Conservation (phyloP, 1,140 invertebrate species). For the Zaprionus taronus region DNA sequence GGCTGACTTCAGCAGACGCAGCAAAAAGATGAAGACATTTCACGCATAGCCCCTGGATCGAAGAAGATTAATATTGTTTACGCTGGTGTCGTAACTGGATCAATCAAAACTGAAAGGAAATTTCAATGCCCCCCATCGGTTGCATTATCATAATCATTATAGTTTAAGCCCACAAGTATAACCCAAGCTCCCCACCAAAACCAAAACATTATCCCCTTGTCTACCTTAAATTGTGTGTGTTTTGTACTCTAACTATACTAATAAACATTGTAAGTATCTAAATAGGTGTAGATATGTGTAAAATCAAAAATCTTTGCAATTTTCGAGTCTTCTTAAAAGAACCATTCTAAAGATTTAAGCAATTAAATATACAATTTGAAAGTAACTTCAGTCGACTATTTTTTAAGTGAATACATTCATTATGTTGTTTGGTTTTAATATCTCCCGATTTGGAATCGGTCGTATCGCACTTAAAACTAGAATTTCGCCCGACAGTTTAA, state of each 20-base stretch:
- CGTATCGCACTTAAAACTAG: not conserved
- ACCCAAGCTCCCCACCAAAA: conserved; percentile 33
- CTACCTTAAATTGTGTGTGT: conserved; percentile 48
- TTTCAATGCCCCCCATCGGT: conserved; percentile 16
- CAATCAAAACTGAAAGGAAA: conserved; percentile 45
- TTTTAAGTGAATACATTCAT: not conserved
- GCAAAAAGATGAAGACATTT: conserved; percentile 83
- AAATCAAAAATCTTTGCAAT: not conserved
- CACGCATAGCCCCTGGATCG: conserved; percentile 58
- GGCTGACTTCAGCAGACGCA: conserved; percentile 76
- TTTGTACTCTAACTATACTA: conserved; percentile 29
- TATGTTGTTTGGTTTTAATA: conserved; percentile 1
- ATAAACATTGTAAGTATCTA: conserved; percentile 37
- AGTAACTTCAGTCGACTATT: not conserved
- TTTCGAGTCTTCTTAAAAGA: not conserved
- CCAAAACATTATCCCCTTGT: conserved; percentile 34
- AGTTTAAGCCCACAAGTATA: conserved; percentile 44
- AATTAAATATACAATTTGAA: not conserved
- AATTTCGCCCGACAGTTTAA: not conserved
- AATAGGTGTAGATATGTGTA: conserved; percentile 20
- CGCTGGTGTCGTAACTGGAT: conserved; percentile 27
- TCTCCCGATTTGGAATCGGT: not conserved
- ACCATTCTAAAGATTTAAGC: not conserved
- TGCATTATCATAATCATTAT: conserved; percentile 30
- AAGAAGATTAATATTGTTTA: not conserved